Evolutionary conservation across 2,113 vertebrate genomes (phyloP).

Genomic region (Dicaeum eximium): DNA sequence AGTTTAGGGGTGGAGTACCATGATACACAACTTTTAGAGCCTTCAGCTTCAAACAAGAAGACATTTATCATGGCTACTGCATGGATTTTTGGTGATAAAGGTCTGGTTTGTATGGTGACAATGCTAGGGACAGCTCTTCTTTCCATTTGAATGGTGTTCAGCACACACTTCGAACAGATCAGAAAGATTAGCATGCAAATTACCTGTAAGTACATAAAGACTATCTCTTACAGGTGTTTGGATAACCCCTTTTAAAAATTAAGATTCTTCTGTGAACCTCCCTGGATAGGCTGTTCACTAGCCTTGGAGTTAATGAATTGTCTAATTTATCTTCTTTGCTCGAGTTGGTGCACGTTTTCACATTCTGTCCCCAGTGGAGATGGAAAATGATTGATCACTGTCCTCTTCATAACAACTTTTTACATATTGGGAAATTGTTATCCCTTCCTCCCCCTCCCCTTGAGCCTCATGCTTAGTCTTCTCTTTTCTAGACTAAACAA

Average conservation of each 20-base stretch:
- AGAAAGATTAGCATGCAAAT: not conserved
- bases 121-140: not conserved
- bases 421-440: slow-evolving; percentile 47
- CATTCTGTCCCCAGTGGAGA: not conserved
- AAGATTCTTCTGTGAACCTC: not conserved
- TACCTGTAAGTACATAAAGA: not conserved
- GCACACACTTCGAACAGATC: not conserved
- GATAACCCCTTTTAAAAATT: not conserved
- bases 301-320: not conserved
- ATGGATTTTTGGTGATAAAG: not conserved
- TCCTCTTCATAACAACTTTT: slow-evolving; percentile 20
- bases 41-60: not conserved
- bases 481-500: slow-evolving; percentile 66
- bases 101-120: not conserved
- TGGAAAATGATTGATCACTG: slow-evolving; percentile 33
- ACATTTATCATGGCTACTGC: not conserved
- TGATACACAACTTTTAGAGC: not conserved
- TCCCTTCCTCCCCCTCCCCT: slow-evolving; percentile 13
- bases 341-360: not conserved
- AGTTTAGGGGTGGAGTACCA: not conserved
- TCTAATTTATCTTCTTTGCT: not conserved
- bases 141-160: not conserved
- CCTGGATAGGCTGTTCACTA: not conserved
- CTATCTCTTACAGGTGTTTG: not conserved
- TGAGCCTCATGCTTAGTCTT: slow-evolving; percentile 52